Evolutionary conservation across 2,113 vertebrate species (phyloP).

Genomic region (Procavia capensis): DNA sequence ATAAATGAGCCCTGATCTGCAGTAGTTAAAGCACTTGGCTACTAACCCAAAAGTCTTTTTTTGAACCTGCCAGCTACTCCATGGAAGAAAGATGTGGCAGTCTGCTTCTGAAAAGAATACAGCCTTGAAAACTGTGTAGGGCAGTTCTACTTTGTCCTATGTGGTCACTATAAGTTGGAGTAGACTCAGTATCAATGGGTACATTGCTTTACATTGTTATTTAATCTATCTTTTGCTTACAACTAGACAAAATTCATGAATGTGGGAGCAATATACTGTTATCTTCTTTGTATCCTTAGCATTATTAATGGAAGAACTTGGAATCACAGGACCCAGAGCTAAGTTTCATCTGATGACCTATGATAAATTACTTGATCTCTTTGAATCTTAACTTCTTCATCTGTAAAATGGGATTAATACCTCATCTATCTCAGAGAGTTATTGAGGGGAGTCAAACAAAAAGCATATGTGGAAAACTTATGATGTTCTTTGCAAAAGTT

Average conservation of each 20-base stretch:
- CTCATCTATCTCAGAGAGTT: not conserved
- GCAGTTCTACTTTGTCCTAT: no score
- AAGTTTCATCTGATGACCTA: not conserved
- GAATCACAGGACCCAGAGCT: not conserved
- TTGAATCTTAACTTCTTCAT: not conserved
- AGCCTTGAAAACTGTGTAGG: not conserved
- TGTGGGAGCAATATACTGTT: not conserved
- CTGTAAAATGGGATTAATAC: not conserved
- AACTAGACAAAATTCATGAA: not conserved
- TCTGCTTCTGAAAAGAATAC: not conserved
- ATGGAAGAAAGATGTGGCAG: not conserved
- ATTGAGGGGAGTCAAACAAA: not conserved
- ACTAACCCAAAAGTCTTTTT: not conserved
- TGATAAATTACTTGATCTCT: not conserved
- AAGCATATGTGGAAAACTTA: not conserved
- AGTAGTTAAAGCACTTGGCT: not conserved
- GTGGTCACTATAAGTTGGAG: not conserved
- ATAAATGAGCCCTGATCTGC: not conserved
- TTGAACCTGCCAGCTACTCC: not conserved
- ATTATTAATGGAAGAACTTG: not conserved
- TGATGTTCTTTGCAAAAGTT: not conserved
- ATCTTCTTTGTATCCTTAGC: not conserved
- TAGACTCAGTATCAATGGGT: not conserved
- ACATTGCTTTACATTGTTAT: slow-evolving; percentile 1
- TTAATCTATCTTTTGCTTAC: slow-evolving; percentile 9